Evolutionary conservation across 2,888 invertebrate genomes (phyloP).

Genomic region (Drosophila paucipuncta): DNA sequence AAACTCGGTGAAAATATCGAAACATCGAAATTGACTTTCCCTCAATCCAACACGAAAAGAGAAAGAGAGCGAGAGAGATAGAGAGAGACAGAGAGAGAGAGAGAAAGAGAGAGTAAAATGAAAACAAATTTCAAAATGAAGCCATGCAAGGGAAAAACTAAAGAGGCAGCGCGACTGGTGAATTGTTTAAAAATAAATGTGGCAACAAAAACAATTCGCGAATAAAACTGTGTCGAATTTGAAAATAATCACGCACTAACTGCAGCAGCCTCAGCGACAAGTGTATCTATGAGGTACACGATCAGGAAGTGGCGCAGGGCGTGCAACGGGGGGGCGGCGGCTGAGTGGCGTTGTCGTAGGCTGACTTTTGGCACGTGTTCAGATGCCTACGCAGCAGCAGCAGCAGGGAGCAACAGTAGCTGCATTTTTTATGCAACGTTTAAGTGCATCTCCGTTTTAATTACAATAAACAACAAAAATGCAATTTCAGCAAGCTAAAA

Average conservation of each 20-base stretch:
- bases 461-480: slow-evolving; percentile 73
- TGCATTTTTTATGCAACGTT: slow-evolving; percentile 74
- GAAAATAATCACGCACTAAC: slow-evolving; percentile 81
- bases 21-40: slow-evolving; percentile 77
- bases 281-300: slow-evolving; percentile 52
- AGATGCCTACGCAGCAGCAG: slow-evolving; percentile 57
- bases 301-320: slow-evolving; percentile 53
- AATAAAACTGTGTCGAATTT: slow-evolving; percentile 81
- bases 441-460: slow-evolving; percentile 72
- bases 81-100: background rate
- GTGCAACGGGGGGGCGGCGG: slow-evolving; percentile 47
- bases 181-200: slow-evolving; percentile 73
- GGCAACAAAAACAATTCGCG: slow-evolving; percentile 74
- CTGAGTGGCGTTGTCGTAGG: slow-evolving; percentile 72
- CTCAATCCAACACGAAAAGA: slow-evolving; percentile 18
- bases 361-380: slow-evolving; percentile 76
- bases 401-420: slow-evolving; percentile 22
- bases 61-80: slow-evolving; percentile 16
- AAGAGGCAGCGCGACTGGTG: slow-evolving; percentile 44
- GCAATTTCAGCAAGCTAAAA: slow-evolving; percentile 50
- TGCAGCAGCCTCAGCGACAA: slow-evolving; percentile 46
- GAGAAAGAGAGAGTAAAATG: slow-evolving; percentile 19
- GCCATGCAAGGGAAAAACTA: slow-evolving; percentile 57
- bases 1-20: slow-evolving; percentile 67
- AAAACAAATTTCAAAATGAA: slow-evolving; percentile 40